A percentile compares a stretch with the other conserved stretches of the same genome.
These are phyloP conservation scores for Potamarius usumacintae DNA, from an alignment of 2,113 vertebrate species.

Conservation along the genomic window DNA sequence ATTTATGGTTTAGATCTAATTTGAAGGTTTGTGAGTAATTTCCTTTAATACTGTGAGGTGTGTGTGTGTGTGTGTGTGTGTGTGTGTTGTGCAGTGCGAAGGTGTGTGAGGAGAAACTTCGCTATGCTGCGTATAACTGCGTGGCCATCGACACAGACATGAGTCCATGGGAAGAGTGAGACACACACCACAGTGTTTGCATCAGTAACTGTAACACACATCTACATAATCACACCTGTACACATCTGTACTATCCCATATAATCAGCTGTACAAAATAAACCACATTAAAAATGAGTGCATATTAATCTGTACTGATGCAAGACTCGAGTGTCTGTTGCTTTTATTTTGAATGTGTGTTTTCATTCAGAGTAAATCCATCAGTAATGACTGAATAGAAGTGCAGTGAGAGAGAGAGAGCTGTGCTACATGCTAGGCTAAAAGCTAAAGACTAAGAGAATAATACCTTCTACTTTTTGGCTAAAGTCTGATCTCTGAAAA, in stretches of 20 bases:
- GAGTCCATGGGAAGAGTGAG: constrained; percentile 96
- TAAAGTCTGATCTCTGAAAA: neutral
- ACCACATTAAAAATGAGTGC: neutral
- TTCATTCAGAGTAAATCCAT: neutral
- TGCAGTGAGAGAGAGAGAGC: neutral
- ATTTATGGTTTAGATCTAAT: neutral
- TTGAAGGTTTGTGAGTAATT: neutral
- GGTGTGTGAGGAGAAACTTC: constrained; percentile 93
- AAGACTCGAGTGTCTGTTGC: neutral
- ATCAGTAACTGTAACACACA: neutral
- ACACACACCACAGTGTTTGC: neutral
- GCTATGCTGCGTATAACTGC: constrained; percentile 96
- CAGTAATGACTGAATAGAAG: neutral
- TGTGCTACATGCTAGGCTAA: neutral
- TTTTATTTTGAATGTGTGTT: neutral
- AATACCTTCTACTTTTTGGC: too few relatives aligned
- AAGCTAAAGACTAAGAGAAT: neutral
- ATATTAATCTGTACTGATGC: neutral
- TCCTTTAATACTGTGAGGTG: neutral
- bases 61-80: constrained; percentile 29
- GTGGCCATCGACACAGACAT: constrained; percentile 97
- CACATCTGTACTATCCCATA: neutral
- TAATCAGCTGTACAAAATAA: constrained; percentile 17
- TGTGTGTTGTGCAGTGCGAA: constrained; percentile 79
- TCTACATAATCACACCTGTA: neutral